These are phyloP conservation scores for Timema cristinae DNA, from an alignment of 2,888 invertebrate species.

Conservation along the genomic window DNA sequence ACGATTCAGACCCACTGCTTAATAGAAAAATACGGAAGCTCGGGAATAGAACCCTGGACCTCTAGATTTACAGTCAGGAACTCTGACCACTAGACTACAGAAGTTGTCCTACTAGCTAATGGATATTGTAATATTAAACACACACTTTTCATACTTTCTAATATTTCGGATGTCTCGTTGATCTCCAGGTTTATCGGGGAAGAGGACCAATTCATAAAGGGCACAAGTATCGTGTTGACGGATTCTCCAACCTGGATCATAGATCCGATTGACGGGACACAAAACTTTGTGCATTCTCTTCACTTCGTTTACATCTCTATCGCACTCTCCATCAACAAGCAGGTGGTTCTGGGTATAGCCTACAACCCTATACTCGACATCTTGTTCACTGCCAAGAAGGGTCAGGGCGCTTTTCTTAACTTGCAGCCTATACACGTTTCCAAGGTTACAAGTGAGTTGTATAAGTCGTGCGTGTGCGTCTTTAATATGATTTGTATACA, in stretches of 20 bases:
- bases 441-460: neutral
- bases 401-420: neutral
- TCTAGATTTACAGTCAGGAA: too few relatives aligned
- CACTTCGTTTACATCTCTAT: neutral
- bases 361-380: neutral
- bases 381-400: neutral
- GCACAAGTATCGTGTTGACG: neutral
- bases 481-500: too few relatives aligned
- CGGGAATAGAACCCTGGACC: too few relatives aligned
- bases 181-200: conserved; percentile 5
- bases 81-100: too few relatives aligned
- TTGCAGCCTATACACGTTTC: neutral
- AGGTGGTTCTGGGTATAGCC: neutral
- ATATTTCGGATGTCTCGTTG: neutral
- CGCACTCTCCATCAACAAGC: neutral
- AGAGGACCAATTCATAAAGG: neutral
- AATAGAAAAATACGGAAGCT: too few relatives aligned
- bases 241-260: conserved; percentile 6
- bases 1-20: too few relatives aligned
- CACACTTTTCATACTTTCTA: too few relatives aligned
- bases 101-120: too few relatives aligned
- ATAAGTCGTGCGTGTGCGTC: too few relatives aligned
- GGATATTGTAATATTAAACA: too few relatives aligned
- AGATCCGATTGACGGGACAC: neutral
- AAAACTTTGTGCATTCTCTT: neutral